Percentiles rank a stretch among this genome's conserved stretches.
These are phyloP conservation scores for Trichomalopsis sarcophagae DNA, from an alignment of 1,140 invertebrate genomes.

Conservation along the genomic window DNA sequence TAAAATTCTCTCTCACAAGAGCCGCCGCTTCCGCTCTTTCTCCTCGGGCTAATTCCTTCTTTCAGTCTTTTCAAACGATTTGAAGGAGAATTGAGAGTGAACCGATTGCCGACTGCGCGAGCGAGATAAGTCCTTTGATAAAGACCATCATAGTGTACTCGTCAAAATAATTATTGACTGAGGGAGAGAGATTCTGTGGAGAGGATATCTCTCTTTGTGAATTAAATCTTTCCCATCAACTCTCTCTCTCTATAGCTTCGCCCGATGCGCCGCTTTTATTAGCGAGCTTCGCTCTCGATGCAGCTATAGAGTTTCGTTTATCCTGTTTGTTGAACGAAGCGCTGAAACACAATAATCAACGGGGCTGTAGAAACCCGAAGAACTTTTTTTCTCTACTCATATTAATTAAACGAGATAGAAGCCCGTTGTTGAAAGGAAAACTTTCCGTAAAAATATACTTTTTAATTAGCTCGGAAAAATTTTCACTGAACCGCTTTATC, in stretches of 20 bases:
- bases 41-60: not conserved
- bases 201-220: not conserved
- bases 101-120: not conserved
- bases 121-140: not conserved
- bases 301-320: too few species aligned
- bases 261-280: too few species aligned
- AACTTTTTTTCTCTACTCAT: too few species aligned
- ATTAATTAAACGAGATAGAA: too few species aligned
- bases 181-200: not conserved
- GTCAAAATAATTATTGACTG: not conserved
- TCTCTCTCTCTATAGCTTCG: not conserved
- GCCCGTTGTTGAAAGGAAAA: too few species aligned
- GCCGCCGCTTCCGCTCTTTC: not conserved
- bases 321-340: too few species aligned
- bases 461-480: too few species aligned
- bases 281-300: too few species aligned
- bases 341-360: too few species aligned
- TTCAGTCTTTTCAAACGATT: not conserved
- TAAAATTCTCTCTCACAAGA: not conserved
- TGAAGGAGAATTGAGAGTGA: not conserved
- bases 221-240: not conserved
- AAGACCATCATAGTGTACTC: not conserved
- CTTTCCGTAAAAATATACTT: too few species aligned
- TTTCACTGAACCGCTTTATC: slow-evolving; percentile 44
- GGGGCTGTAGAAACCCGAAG: too few species aligned